Evolutionary conservation across 2,113 vertebrate genomes (phyloP).

Genomic region (Pedetes capensis): DNA sequence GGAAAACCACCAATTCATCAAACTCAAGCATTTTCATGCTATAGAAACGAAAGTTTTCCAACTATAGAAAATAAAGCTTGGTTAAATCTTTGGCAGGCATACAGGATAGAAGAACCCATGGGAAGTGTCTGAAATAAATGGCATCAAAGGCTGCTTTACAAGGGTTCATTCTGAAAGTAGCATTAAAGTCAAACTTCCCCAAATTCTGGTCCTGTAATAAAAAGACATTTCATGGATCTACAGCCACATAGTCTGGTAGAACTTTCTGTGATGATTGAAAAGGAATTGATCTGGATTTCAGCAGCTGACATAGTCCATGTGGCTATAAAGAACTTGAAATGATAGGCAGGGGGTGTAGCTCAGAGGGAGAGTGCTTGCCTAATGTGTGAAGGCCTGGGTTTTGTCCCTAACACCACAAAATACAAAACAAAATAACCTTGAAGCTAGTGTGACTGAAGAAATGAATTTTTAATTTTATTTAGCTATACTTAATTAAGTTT

Average conservation of each 20-base stretch:
- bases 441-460: not conserved
- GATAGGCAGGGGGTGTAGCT: not conserved
- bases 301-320: not conserved
- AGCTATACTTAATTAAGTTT: not conserved
- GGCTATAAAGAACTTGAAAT: not conserved
- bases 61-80: not conserved
- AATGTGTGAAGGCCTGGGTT: not conserved
- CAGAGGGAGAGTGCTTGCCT: not conserved
- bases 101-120: not conserved
- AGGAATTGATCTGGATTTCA: not conserved
- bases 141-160: conserved; percentile 19
- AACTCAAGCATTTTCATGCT: not conserved
- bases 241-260: not conserved
- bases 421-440: not conserved
- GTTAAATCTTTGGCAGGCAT: not conserved
- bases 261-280: not conserved
- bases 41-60: not conserved
- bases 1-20: not conserved
- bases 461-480: conserved; percentile 21
- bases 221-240: not conserved
- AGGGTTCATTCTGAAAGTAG: conserved; percentile 33
- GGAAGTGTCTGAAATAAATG: not conserved
- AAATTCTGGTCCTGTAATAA: not conserved
- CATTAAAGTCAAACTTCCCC: not conserved
- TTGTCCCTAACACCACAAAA: not conserved